Evolutionary conservation across 2,113 vertebrate species (phyloP).

Genomic region (Panurus biarmicus): DNA sequence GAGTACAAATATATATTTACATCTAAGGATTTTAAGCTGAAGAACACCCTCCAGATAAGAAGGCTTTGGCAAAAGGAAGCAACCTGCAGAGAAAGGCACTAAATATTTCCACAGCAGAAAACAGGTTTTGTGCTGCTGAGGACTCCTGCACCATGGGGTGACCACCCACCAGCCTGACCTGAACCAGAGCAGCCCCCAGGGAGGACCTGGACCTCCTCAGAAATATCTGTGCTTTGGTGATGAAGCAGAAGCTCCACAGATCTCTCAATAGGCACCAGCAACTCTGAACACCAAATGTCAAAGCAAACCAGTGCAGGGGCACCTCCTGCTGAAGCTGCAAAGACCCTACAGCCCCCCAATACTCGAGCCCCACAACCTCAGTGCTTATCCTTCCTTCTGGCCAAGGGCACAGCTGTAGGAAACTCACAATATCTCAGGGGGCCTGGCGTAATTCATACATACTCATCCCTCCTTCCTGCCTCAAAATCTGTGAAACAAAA

Average conservation of each 20-base stretch:
- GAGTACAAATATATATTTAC: neutral
- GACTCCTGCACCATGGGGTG: rapidly evolving
- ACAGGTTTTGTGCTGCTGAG: rapidly evolving
- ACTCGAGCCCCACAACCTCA: rapidly evolving
- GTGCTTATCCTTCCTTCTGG: neutral
- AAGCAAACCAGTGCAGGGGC: neutral
- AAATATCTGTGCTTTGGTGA: neutral
- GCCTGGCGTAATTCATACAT: neutral
- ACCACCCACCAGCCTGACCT: neutral
- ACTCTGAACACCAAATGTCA: neutral
- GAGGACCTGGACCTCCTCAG: neutral
- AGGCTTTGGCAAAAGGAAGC: neutral
- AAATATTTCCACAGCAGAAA: neutral
- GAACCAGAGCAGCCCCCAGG: neutral
- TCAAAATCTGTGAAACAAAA: neutral
- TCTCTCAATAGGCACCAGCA: neutral
- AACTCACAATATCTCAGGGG: neutral
- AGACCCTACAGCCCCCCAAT: neutral
- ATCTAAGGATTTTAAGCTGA: neutral
- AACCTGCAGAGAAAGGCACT: neutral
- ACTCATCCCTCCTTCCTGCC: neutral
- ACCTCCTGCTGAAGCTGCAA: neutral
- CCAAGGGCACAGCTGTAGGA: neutral
- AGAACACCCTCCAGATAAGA: neutral
- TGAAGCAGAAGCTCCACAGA: neutral